Conservation (phyloP, 1,140 invertebrate genomes). For the Rhagoletis zephyria region DNA sequence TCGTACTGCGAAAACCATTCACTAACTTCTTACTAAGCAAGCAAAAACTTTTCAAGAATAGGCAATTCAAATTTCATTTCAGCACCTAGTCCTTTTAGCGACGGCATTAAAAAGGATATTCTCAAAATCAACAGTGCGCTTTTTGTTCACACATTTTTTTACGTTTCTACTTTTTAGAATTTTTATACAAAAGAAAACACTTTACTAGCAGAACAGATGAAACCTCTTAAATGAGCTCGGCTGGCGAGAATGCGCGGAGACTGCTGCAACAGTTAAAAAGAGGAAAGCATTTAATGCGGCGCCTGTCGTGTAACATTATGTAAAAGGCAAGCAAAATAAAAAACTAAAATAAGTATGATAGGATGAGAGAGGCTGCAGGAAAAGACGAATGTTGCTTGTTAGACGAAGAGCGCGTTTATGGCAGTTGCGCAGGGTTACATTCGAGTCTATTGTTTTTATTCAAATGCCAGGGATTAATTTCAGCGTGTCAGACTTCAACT, state of each 20-base stretch:
- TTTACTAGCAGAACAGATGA: background rate
- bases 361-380: background rate
- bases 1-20: no score
- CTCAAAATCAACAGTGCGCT: constrained; percentile 8
- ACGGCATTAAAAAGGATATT: constrained; percentile 35
- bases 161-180: background rate
- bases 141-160: constrained; percentile 21
- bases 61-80: constrained; percentile 15
- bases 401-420: background rate
- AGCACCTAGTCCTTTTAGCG: background rate
- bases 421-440: background rate
- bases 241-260: background rate
- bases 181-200: constrained; percentile 37
- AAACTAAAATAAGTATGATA: background rate
- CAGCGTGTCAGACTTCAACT: constrained; percentile 46
- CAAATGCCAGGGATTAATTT: constrained; percentile 35
- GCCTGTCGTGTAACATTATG: constrained; percentile 28
- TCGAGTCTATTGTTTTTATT: constrained; percentile 37
- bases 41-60: constrained; percentile 19
- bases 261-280: constrained; percentile 22
- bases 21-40: background rate
- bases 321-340: constrained; percentile 8
- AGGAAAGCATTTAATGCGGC: constrained; percentile 23
- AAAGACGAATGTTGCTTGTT: constrained; percentile 37
- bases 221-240: background rate